phyloP scores from a whole-genome alignment of 2,797 vertebrate genomes.

The Siniperca obscura region DNA sequence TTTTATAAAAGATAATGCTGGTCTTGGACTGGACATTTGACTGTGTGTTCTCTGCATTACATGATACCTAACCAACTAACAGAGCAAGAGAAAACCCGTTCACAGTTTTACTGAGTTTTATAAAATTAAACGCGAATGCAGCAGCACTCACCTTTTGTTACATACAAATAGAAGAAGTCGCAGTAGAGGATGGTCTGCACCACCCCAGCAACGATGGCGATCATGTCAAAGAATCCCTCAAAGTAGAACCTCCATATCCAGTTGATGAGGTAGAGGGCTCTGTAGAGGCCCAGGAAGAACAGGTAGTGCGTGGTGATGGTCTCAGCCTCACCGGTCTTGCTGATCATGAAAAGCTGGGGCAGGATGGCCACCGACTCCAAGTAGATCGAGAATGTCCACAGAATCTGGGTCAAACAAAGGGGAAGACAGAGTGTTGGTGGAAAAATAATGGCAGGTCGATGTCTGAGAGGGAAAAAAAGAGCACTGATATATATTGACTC shows the following conservation, averaged over 20 bases:
- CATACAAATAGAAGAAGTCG: conserved; percentile 99
- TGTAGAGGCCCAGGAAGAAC: conserved; percentile 97
- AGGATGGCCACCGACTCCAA: conserved; percentile 96
- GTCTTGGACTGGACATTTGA: not conserved
- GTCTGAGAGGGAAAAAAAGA: not conserved
- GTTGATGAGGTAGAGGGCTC: conserved; percentile 96
- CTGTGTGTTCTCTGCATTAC: not conserved
- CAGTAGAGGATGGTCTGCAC: conserved; percentile 99
- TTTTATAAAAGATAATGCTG: not conserved
- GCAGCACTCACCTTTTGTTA: conserved; percentile 94
- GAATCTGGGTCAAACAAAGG: conserved; percentile 83
- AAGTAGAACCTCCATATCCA: conserved; percentile 99
- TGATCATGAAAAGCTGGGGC: conserved; percentile 98
- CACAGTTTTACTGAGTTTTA: not conserved
- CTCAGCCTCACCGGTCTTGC: conserved; percentile 97
- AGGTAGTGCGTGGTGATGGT: conserved; percentile 99
- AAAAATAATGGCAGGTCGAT: not conserved
- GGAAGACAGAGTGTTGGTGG: not conserved
- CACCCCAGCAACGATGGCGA: conserved; percentile 96
- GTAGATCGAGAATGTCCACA: conserved; percentile 99
- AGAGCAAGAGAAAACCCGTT: not conserved
- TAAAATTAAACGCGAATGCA: not conserved
- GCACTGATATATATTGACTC: accelerated
- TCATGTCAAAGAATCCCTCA: conserved; percentile 98
- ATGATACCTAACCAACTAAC: not conserved